Conservation (phyloP, 2,888 invertebrate genomes). For the Iselma pallidipennis region DNA sequence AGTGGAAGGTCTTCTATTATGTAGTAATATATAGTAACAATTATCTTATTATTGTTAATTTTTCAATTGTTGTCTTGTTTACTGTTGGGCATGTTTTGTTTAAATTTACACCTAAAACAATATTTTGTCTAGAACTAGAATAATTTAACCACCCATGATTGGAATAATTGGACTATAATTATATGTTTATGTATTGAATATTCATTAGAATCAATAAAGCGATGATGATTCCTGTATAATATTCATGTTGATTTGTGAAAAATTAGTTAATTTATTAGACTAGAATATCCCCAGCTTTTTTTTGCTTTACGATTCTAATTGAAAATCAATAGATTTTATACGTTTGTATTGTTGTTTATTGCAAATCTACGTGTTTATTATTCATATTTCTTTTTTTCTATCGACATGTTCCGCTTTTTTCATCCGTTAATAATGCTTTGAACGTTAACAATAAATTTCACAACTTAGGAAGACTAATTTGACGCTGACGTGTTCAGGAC, state of each 20-base stretch:
- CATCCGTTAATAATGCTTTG: slow-evolving; percentile 12
- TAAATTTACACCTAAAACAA: neutral
- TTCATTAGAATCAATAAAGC: neutral
- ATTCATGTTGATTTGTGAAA: neutral
- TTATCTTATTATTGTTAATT: neutral
- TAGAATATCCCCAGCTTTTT: no score
- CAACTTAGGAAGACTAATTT: slow-evolving; percentile 21
- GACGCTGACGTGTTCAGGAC: slow-evolving; percentile 16
- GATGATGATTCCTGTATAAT: neutral
- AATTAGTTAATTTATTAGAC: no score
- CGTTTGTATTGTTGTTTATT: neutral
- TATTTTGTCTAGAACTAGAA: neutral
- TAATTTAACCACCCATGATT: neutral
- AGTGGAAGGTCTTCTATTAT: slow-evolving; percentile 22
- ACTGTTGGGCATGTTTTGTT: neutral
- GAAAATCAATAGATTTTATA: slow-evolving; percentile 14
- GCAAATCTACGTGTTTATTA: neutral
- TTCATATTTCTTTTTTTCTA: slow-evolving; percentile 11
- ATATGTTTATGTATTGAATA: neutral
- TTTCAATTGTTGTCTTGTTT: neutral
- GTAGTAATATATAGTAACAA: slow-evolving; percentile 11
- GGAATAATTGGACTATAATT: neutral
- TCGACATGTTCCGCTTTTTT: slow-evolving; percentile 12
- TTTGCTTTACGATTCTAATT: no score
- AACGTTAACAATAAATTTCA: slow-evolving; percentile 8